Conservation (phyloP, 2,888 invertebrate genomes). For the Microctonus brassicae region DNA sequence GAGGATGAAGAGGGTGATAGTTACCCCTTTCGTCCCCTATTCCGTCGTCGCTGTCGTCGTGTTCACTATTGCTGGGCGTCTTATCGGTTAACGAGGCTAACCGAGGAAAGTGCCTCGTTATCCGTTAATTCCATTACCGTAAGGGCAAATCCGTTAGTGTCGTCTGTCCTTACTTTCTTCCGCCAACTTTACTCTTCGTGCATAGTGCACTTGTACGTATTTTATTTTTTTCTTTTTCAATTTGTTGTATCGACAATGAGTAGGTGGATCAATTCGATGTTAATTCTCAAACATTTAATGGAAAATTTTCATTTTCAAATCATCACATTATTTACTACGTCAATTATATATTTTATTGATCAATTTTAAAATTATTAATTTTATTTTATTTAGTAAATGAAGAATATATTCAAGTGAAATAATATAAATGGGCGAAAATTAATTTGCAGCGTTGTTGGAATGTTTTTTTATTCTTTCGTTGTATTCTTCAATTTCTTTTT, state of each 20-base stretch:
- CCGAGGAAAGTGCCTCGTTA: conserved; percentile 52
- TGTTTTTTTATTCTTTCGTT: background rate
- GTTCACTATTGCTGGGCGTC: conserved; percentile 32
- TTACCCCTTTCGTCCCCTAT: conserved; percentile 30
- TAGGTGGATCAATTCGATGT: background rate
- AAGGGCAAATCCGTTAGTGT: conserved; percentile 42
- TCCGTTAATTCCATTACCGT: conserved; percentile 55
- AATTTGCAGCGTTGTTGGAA: conserved; percentile 2
- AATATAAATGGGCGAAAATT: conserved; percentile 13
- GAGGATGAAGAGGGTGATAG: background rate
- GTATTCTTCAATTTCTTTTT: background rate
- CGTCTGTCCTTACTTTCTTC: conserved; percentile 6
- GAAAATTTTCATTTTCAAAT: no score
- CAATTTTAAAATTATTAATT: background rate
- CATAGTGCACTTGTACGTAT: background rate
- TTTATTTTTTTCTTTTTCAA: background rate
- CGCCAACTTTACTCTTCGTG: background rate
- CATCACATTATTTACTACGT: background rate
- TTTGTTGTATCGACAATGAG: background rate
- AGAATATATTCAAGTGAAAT: background rate
- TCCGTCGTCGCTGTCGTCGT: conserved; percentile 20
- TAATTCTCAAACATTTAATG: no score
- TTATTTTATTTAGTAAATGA: background rate
- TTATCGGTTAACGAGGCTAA: conserved; percentile 52
- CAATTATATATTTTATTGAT: background rate